Evolutionary conservation across 2,113 vertebrate genomes (phyloP).

Genomic region (Aldabrachelys gigantea): DNA sequence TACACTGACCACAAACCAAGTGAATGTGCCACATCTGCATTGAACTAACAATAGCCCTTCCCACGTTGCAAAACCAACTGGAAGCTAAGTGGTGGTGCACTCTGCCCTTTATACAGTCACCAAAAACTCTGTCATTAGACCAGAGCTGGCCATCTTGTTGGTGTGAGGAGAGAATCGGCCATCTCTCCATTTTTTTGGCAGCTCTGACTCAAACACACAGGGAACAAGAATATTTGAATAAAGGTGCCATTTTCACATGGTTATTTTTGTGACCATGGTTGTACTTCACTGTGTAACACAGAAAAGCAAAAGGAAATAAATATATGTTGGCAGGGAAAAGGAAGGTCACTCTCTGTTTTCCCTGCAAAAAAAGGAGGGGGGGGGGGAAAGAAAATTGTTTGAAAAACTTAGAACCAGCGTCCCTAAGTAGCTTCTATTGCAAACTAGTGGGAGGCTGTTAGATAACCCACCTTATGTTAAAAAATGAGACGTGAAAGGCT

Average conservation of each 20-base stretch:
- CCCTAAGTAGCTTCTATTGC: slow-evolving; percentile 7
- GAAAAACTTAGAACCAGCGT: not conserved
- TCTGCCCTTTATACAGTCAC: not conserved
- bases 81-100: not conserved
- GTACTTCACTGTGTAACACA: not conserved
- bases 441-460: not conserved
- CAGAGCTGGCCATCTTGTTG: not conserved
- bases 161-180: not conserved
- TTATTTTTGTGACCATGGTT: not conserved
- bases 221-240: not conserved
- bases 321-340: not conserved
- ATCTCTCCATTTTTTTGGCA: not conserved
- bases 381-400: slow-evolving; percentile 6
- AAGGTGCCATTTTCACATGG: not conserved
- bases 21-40: not conserved
- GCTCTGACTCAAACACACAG: not conserved
- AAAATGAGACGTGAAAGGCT: slow-evolving; percentile 8
- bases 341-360: not conserved
- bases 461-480: not conserved
- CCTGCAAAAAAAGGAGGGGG: too few relatives aligned
- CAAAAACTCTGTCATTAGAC: not conserved
- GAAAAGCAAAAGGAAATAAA: not conserved
- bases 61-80: not conserved
- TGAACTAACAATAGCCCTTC: not conserved
- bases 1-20: not conserved